Evolutionary conservation across 2,888 invertebrate species (phyloP).

Genomic region (Pachycephus smyrnensis): DNA sequence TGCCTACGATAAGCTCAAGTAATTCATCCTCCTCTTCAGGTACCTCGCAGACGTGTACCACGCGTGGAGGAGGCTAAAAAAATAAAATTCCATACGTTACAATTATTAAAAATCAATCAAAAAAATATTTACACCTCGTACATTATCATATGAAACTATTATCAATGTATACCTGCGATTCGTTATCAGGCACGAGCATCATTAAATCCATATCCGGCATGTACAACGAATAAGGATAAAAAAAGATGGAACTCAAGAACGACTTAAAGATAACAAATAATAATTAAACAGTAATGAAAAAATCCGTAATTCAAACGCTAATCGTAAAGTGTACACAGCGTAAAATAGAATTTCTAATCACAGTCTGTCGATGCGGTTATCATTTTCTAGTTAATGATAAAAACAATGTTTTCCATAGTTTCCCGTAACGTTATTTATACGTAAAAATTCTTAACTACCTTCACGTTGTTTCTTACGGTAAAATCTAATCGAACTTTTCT

Average conservation of each 20-base stretch:
- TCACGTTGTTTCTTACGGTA: not conserved
- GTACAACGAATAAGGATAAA: not conserved
- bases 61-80: slow-evolving; percentile 28
- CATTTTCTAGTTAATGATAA: not conserved
- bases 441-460: not conserved
- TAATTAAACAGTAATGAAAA: not conserved
- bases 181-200: slow-evolving; percentile 39
- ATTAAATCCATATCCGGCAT: slow-evolving; percentile 42
- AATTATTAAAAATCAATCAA: not conserved
- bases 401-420: not conserved
- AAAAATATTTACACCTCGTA: not conserved
- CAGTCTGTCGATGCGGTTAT: not conserved
- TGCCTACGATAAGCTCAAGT: slow-evolving; percentile 28
- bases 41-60: slow-evolving; percentile 44
- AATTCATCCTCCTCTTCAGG: slow-evolving; percentile 36
- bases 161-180: not conserved
- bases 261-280: not conserved
- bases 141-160: not conserved
- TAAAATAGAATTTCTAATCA: not conserved
- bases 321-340: not conserved
- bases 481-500: not conserved
- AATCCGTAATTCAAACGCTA: not conserved
- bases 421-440: not conserved
- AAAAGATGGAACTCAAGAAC: no score
- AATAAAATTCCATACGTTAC: not conserved